Base-by-base conservation (phyloP, 2,113 vertebrate genomes). In the Centropus bengalensis region DNA sequence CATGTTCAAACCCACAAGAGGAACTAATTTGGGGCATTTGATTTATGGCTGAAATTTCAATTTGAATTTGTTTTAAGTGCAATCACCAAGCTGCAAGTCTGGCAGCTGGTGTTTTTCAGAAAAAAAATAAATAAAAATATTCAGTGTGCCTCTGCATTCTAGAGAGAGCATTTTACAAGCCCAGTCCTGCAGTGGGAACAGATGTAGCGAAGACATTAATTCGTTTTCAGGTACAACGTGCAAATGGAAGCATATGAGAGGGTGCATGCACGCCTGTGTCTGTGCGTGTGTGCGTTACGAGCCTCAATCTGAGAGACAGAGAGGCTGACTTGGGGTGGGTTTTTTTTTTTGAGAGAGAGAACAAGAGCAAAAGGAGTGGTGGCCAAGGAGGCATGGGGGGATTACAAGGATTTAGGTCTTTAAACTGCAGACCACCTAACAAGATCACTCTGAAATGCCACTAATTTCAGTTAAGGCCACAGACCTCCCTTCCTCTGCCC, bases 391-490 rank as follows among this genome's bases (percentile, higher is more conserved):
- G 86, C 83, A 94, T 92, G 89, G 82, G 93, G 97, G 98, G 98
- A 98, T 98, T 98, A 98, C 97, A 99, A 98, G 97, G 97, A 97
- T 98, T 98, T 97, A 97, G 98, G 98, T 97, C 97, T 96, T 97
- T 97, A 97, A 98, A 97, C 97, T 97, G 97, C 96, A 98, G 99
- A 99, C 98, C 98, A 99, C 98, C 98, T 98, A 99, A 99, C 98
- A 98, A 98, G 99, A 98, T 82, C 96, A 97, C 98, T 97, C 98
- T 97, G 98, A 98, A 99, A 98, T 97, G 98, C 98, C 98, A 98
- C 98, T 98, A 98, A 99, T 99, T 99, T 98, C 98, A 98, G 98
- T 98, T 95, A 98, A 98, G 97, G 98, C 98, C 98, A 98, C 98
- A 98, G 98, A 97, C 97, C 98, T 97, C 97, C 97, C 96, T 97